Evolutionary conservation across 64 coral and sea anemone species (phyloP).

Genomic region (Acropora yongei): DNA sequence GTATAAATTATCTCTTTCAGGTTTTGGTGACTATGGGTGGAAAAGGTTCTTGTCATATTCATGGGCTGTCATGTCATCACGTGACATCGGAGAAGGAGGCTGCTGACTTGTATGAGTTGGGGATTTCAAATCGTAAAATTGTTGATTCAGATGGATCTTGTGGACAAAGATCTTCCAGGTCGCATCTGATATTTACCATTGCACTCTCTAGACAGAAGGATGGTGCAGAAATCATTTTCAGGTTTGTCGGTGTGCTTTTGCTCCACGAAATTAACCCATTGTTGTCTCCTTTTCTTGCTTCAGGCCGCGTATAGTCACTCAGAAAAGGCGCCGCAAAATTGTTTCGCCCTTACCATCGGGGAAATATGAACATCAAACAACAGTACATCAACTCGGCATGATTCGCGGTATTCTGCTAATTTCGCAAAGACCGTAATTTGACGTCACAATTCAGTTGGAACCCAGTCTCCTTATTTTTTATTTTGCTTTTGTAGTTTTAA

Average conservation of each 20-base stretch:
- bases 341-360: no score
- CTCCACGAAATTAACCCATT: no score
- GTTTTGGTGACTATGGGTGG: slow-evolving; percentile 38
- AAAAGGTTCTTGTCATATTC: slow-evolving; percentile 11
- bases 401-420: no score
- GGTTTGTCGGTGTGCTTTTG: slow-evolving; percentile 12
- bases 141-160: neutral
- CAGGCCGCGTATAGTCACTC: no score
- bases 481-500: no score
- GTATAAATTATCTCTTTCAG: neutral
- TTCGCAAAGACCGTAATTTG: no score
- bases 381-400: no score
- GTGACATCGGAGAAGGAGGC: slow-evolving; percentile 43
- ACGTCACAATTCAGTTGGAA: no score
- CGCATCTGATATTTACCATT: slow-evolving; percentile 56
- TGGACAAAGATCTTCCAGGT: slow-evolving; percentile 60
- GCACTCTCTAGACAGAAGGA: slow-evolving; percentile 34
- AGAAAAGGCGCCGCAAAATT: no score
- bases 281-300: no score
- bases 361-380: no score
- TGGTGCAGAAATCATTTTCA: slow-evolving; percentile 40
- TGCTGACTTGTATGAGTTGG: slow-evolving; percentile 16
- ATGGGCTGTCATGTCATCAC: slow-evolving; percentile 50
- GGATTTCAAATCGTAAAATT: neutral
- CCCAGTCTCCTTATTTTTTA: no score